Percentiles rank a stretch among this genome's conserved stretches.
These are phyloP conservation scores for Xestia sexstrigata DNA, from an alignment of 2,888 invertebrate species.

Conservation along the genomic window DNA sequence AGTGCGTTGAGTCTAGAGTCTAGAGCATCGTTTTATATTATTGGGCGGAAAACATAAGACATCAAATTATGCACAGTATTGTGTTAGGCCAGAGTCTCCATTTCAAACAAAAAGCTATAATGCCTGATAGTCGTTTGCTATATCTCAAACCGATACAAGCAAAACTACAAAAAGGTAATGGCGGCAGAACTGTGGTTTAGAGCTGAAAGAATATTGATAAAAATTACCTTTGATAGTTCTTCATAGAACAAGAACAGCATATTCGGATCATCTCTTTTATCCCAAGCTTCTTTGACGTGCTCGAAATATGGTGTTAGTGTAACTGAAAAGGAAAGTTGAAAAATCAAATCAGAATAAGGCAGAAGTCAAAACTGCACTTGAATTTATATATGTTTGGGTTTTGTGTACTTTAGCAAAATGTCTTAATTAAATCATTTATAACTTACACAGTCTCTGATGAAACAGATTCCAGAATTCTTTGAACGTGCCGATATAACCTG, in stretches of 20 bases:
- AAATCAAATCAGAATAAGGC: neutral
- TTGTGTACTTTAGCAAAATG: neutral
- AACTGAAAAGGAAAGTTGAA: neutral
- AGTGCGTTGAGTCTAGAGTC: neutral
- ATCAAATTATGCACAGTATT: neutral
- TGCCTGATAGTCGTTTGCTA: neutral
- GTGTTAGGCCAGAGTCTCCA: neutral
- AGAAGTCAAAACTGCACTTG: neutral
- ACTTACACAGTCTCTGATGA: slow-evolving; percentile 90
- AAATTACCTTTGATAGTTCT: slow-evolving; percentile 91
- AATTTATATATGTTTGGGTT: neutral
- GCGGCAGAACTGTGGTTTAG: neutral
- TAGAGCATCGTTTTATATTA: neutral
- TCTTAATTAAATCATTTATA: neutral
- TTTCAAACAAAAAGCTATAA: neutral
- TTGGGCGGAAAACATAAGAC: neutral
- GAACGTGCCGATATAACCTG: slow-evolving; percentile 91
- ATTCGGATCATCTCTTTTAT: slow-evolving; percentile 91
- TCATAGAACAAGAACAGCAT: slow-evolving; percentile 94
- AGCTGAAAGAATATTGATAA: neutral
- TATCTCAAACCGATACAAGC: neutral
- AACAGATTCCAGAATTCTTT: slow-evolving; percentile 92
- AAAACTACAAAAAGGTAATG: neutral
- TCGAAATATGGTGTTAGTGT: slow-evolving; percentile 93
- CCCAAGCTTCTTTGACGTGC: slow-evolving; percentile 94